phyloP scores from a whole-genome alignment of 2,797 vertebrate genomes.

The Falco naumanni region DNA sequence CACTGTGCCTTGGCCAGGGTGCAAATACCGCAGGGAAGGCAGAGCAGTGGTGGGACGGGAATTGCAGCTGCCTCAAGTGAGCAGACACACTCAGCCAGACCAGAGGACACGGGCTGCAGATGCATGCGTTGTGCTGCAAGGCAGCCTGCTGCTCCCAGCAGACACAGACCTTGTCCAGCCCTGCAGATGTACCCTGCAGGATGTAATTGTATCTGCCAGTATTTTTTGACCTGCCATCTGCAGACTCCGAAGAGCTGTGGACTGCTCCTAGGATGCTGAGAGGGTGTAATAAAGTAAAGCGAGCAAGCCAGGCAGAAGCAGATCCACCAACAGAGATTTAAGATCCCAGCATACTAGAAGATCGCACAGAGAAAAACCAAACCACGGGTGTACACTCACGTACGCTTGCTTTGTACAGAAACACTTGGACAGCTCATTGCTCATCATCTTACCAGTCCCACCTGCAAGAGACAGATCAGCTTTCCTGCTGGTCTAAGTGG shows the following conservation, averaged over 20 bases:
- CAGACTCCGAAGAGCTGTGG: background rate
- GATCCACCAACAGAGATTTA: background rate
- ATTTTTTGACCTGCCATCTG: background rate
- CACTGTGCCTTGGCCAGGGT: background rate
- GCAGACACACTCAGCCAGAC: background rate
- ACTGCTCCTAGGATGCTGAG: background rate
- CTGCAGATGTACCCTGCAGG: background rate
- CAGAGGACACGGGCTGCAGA: rapidly evolving
- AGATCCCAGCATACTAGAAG: background rate
- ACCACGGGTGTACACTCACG: background rate
- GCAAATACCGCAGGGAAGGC: background rate
- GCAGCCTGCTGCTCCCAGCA: background rate
- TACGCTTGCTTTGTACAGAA: background rate
- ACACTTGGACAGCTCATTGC: background rate
- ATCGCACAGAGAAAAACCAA: background rate
- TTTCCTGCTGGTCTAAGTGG: background rate
- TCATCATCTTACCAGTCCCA: background rate
- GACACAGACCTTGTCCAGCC: background rate
- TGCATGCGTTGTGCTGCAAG: background rate
- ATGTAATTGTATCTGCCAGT: background rate
- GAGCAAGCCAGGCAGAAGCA: background rate
- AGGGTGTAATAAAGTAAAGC: background rate
- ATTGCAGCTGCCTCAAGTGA: background rate
- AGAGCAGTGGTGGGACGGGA: background rate
- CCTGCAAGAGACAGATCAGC: background rate